These are phyloP conservation scores for Oscheius sp. DNA, from an alignment of 2,888 invertebrate genomes.

Conservation along the genomic window DNA sequence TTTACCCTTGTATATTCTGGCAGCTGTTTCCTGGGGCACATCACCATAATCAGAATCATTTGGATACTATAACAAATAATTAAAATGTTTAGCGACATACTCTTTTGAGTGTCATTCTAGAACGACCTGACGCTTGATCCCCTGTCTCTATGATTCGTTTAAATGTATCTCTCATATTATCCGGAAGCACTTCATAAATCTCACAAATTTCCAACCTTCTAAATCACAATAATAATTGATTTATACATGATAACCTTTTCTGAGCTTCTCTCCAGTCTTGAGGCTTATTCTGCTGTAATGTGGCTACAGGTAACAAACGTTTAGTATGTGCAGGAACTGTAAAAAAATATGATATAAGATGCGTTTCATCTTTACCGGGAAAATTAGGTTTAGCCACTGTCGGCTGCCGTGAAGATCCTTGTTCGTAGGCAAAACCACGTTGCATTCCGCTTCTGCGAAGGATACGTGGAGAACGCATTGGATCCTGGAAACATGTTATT, in stretches of 20 bases:
- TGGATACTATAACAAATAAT: background rate
- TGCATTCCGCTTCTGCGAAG: constrained; percentile 19
- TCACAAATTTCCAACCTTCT: constrained; percentile 32
- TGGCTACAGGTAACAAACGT: constrained; percentile 33
- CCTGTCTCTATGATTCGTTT: constrained; percentile 8
- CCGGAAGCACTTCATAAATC: constrained; percentile 31
- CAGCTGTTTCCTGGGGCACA: constrained; percentile 17
- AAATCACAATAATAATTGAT: background rate
- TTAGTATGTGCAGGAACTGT: constrained; percentile 27
- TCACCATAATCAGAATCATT: constrained; percentile 16
- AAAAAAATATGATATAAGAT: background rate
- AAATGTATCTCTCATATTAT: constrained; percentile 23
- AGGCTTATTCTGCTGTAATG: background rate
- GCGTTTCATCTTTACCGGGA: constrained; percentile 28
- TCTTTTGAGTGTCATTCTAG: background rate
- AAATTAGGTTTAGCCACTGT: constrained; percentile 6
- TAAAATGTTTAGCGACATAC: background rate
- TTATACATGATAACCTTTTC: constrained; percentile 16
- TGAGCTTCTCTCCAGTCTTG: constrained; percentile 34
- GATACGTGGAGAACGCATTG: constrained; percentile 21
- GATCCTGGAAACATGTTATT: background rate
- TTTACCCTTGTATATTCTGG: constrained; percentile 21
- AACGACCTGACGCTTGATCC: background rate
- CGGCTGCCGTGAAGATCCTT: constrained; percentile 4
- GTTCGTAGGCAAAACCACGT: constrained; percentile 17